These are phyloP conservation scores for Tupaia tana DNA, from an alignment of 2,113 vertebrate genomes.

Conservation along the genomic window DNA sequence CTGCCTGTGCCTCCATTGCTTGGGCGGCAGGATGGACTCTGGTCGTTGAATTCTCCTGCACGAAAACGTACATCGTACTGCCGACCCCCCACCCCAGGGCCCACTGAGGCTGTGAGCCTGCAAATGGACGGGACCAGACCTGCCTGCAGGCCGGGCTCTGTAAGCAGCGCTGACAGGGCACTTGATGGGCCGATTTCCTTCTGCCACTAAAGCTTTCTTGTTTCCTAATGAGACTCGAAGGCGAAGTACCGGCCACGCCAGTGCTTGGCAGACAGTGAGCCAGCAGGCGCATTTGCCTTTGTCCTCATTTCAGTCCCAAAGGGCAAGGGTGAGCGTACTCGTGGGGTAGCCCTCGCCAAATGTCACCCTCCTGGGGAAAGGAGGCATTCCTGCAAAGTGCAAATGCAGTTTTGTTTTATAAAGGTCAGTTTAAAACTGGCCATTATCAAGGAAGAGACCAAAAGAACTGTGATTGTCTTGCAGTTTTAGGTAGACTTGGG, in stretches of 20 bases:
- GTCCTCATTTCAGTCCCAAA: neutral
- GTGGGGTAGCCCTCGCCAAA: neutral
- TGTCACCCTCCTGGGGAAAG: neutral
- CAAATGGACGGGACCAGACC: too few relatives aligned
- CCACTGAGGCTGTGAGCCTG: neutral
- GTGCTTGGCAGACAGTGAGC: neutral
- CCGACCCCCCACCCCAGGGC: neutral
- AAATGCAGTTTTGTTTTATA: neutral
- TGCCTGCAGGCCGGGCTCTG: too few relatives aligned
- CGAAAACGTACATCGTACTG: neutral
- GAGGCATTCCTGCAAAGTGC: neutral
- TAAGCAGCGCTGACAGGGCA: too few relatives aligned
- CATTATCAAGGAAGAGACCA: neutral
- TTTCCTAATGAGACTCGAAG: neutral
- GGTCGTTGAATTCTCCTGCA: fast-evolving
- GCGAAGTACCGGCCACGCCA: neutral
- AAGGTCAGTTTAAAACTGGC: neutral
- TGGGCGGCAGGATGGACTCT: neutral
- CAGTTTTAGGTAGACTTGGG: fast-evolving
- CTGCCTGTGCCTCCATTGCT: fast-evolving
- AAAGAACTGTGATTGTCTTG: fast-evolving
- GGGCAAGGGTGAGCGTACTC: neutral
- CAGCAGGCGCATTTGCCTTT: neutral
- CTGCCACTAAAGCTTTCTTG: neutral
- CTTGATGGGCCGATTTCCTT: neutral